Conservation (phyloP, 1,140 invertebrate species). For the Ectropis grisescens region DNA sequence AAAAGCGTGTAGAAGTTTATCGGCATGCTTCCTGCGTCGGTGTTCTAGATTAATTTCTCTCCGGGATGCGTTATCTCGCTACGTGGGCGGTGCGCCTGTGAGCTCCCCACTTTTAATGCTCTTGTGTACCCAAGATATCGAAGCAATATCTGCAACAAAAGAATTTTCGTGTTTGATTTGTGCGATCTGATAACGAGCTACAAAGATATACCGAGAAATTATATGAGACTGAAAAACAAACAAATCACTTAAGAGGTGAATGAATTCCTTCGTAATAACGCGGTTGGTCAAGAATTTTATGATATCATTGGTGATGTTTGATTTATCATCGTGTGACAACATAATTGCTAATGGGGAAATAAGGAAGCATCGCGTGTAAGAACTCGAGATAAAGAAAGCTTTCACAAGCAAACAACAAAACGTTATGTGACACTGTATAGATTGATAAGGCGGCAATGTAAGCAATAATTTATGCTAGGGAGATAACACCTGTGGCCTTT, state of each 20-base stretch:
- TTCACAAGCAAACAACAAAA: constrained; percentile 2
- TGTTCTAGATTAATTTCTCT: constrained; percentile 59
- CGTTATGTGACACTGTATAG: no score
- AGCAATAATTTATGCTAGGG: constrained; percentile 21
- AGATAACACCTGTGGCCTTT: constrained; percentile 34
- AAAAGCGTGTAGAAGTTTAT: constrained; percentile 33
- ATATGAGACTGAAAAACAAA: not conserved
- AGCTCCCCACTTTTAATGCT: constrained; percentile 56
- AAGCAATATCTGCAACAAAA: constrained; percentile 62
- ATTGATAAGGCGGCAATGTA: constrained; percentile 4
- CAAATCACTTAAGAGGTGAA: no score
- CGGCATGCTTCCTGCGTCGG: constrained; percentile 51
- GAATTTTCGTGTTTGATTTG: constrained; percentile 32
- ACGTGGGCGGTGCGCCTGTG: constrained; percentile 52
- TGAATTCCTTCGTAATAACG: no score
- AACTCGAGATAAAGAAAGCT: constrained; percentile 20
- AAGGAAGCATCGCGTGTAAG: constrained; percentile 10
- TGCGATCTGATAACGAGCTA: constrained; percentile 17
- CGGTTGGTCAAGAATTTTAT: no score
- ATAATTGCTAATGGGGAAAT: no score
- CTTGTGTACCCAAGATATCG: constrained; percentile 60
- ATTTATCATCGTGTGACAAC: no score
- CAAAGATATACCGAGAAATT: not conserved
- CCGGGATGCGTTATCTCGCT: constrained; percentile 41
- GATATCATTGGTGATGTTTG: no score